Base-by-base conservation (phyloP, 2,888 invertebrate species). In the Vanessa cardui region DNA sequence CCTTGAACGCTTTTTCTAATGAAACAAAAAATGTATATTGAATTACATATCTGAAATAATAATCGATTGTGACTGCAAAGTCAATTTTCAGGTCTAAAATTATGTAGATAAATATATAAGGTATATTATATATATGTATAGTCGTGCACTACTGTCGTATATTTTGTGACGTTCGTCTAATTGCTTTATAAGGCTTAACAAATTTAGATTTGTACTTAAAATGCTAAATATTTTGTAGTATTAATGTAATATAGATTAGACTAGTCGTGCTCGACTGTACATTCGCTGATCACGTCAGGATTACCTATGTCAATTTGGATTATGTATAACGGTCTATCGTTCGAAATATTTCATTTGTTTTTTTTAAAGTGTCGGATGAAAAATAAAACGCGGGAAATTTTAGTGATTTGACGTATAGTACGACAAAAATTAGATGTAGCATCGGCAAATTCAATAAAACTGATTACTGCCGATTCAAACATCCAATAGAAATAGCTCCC, bases 191-290 rank as follows among this genome's bases (percentile, higher is more conserved):
- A 82, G 84, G 85, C 85, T 86, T 66, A 68, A 76, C 75, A 79
- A 39, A 78, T 76, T 54, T 74, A 74, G 73, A 78, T 74, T 77
- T 79, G 74, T 80, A 78, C 73, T 76, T 77, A 75, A 72, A 67
- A 59, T 47, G 72, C 68, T 66, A 54, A 66, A 71, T 72, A 71
- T 76, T 71, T 69, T 72, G 69, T 73, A 68, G 73, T 68, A 52
- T 69, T 62, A 67, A 73, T 60, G 47, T 52, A 44, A 60, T 66
- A 71, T 76, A 76, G 73, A 71, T 62, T 77, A 75, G 75, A 73
- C 72, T 62, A 70, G 78, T 78, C 80, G 83, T 81, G 84, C 85
- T 70, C 85, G 87, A 83, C 80, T 85, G 85, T 86, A 84, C 84
- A 65, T 66, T 65, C 62, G 73, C 73, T 73, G 50, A 12, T 50